These are phyloP conservation scores for Ceratotherium simum DNA, from an alignment of 2,113 vertebrate species.

Conservation along the genomic window DNA sequence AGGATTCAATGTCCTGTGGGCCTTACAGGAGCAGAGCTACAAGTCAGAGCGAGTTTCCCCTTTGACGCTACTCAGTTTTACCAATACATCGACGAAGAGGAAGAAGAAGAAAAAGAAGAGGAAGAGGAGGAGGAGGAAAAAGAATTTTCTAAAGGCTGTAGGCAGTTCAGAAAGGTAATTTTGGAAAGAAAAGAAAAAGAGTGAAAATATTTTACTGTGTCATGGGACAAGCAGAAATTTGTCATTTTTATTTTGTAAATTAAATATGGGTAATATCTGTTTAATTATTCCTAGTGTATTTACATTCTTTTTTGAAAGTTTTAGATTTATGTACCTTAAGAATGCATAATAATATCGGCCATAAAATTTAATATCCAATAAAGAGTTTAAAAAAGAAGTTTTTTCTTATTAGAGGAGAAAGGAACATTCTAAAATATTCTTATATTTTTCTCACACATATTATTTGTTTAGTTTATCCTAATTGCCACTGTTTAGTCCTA, in stretches of 20 bases:
- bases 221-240: neutral
- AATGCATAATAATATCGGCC: neutral
- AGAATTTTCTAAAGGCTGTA: no score
- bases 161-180: neutral
- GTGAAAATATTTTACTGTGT: neutral
- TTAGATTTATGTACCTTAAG: neutral
- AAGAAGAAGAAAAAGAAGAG: fast-evolving
- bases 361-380: neutral
- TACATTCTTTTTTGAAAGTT: neutral
- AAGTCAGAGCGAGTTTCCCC: neutral
- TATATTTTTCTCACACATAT: neutral
- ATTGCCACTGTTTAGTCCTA: neutral
- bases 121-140: neutral
- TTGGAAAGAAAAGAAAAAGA: neutral
- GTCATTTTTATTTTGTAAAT: neutral
- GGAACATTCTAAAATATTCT: neutral
- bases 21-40: neutral
- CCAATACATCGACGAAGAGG: neutral
- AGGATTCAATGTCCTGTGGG: neutral
- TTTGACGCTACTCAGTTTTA: neutral
- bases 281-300: neutral
- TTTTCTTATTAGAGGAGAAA: neutral
- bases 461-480: neutral
- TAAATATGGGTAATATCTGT: neutral
- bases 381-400: neutral